Base-by-base conservation (phyloP, 1,140 invertebrate genomes). In the Lepidostoma basale region DNA sequence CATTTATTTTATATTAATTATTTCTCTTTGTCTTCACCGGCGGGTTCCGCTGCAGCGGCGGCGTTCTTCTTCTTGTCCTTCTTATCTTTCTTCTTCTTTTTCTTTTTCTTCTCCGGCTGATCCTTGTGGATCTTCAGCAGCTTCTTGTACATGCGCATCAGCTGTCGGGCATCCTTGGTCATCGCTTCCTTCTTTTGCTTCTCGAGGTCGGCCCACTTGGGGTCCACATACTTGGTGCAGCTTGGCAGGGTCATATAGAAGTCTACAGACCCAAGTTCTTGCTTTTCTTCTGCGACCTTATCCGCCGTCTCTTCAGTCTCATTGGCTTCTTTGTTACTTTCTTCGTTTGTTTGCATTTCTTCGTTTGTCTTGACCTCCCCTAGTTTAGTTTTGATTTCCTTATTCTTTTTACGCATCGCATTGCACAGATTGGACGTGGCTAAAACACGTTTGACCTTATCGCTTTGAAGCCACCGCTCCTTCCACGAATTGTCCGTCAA, bases 381-480 rank as follows among this genome's bases (percentile, higher is more conserved):
- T 49, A 82, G 65, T 36, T 79, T 81, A 39, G 76, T 83, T 70
- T 86, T 86, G 16, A 85, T 76, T 72, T 86, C 81, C 69, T 80
- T 85, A 70, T 86, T 86, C 74, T 86, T 87, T 72, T 85, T 85
- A 60, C 85, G 77, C 16, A 87, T 73, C 58, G 84, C 84, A 69
- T 86, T 86, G 12, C 85, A 76, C 36, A 87, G 78, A 25, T 81
- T 82, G 8, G 85, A 81, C 10, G 82, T 85, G 3, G 78, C 82
- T 36, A 87, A 70, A 6, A 87, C 83, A 69, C 77, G 82, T 73
- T 83, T 85, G 1, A 86, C 85, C 75, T 86, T 87, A 23, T 77
- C 81, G 67, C 85, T 86, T 30, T 78, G 77, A 23, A 82, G 73
- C 63, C 79, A 82, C 33, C 82, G 73, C 40, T 82, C 78, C 69